These are phyloP conservation scores for Ellobium chinense DNA, from an alignment of 2,888 invertebrate species.

Conservation along the genomic window DNA sequence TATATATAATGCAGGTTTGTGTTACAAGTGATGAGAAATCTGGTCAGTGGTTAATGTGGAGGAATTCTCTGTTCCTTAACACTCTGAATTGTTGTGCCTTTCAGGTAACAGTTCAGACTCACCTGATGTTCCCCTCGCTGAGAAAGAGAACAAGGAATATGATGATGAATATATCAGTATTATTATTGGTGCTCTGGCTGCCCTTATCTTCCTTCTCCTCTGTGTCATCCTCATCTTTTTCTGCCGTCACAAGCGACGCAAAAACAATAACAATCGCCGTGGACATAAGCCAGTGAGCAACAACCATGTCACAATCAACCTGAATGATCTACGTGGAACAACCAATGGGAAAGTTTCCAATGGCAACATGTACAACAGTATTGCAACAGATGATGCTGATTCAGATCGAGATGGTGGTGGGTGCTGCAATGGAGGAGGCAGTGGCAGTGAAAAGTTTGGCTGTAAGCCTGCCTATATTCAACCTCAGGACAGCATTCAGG, in stretches of 20 bases:
- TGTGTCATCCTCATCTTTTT: constrained; percentile 87
- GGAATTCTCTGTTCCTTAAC: too few species aligned
- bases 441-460: constrained; percentile 41
- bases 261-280: constrained; percentile 72
- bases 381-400: constrained; percentile 77
- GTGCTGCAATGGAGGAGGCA: constrained; percentile 18
- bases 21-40: too few species aligned
- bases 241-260: constrained; percentile 67
- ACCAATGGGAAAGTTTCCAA: constrained; percentile 75
- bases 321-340: constrained; percentile 81
- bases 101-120: constrained; percentile 33
- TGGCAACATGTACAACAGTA: constrained; percentile 79
- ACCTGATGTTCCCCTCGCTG: constrained; percentile 45
- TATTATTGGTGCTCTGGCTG: constrained; percentile 82
- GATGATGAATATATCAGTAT: constrained; percentile 72
- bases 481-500: constrained; percentile 73
- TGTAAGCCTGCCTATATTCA: constrained; percentile 63
- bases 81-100: too few species aligned
- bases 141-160: constrained; percentile 56
- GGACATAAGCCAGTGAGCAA: constrained; percentile 68
- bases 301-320: constrained; percentile 83
- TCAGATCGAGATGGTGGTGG: constrained; percentile 70
- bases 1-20: too few species aligned
- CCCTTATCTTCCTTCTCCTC: constrained; percentile 84
- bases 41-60: too few species aligned